These are phyloP conservation scores for Aleiodes alternator DNA, from an alignment of 2,888 invertebrate species.

Conservation along the genomic window DNA sequence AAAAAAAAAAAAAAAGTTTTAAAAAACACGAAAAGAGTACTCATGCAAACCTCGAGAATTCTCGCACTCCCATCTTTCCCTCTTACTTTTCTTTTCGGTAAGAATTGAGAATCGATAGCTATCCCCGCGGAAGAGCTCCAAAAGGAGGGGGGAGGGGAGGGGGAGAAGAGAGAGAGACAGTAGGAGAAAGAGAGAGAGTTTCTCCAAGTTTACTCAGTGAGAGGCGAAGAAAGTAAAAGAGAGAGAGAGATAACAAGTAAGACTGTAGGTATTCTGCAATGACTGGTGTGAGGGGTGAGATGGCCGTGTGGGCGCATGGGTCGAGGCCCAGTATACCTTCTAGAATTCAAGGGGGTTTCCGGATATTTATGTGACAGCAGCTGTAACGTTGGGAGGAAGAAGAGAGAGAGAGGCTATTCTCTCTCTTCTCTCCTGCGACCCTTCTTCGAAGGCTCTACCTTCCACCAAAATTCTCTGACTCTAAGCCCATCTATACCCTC, in stretches of 20 bases:
- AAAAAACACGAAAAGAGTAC: neutral
- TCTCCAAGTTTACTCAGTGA: constrained; percentile 67
- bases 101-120: constrained; percentile 72
- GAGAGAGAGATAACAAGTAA: constrained; percentile 25
- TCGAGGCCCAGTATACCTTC: constrained; percentile 57
- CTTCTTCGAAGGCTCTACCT: constrained; percentile 8
- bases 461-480: constrained; percentile 34
- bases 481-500: constrained; percentile 33
- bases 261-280: constrained; percentile 29
- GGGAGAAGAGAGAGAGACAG: constrained; percentile 7
- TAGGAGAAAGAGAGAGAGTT: constrained; percentile 59
- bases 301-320: constrained; percentile 39
- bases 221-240: constrained; percentile 15
- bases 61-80: constrained; percentile 32
- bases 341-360: constrained; percentile 69
- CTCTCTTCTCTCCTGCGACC: neutral
- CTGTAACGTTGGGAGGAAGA: constrained; percentile 62
- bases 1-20: neutral
- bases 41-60: constrained; percentile 11
- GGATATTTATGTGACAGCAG: constrained; percentile 74
- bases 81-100: constrained; percentile 49
- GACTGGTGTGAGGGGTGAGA: constrained; percentile 25
- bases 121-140: constrained; percentile 57
- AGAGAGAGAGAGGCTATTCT: constrained; percentile 47
- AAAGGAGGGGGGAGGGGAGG: constrained; percentile 47